A percentile compares a stretch with the other conserved stretches of the same genome.
Conservation (phyloP, 2,888 invertebrate genomes). For the Chelonus formosanus region DNA sequence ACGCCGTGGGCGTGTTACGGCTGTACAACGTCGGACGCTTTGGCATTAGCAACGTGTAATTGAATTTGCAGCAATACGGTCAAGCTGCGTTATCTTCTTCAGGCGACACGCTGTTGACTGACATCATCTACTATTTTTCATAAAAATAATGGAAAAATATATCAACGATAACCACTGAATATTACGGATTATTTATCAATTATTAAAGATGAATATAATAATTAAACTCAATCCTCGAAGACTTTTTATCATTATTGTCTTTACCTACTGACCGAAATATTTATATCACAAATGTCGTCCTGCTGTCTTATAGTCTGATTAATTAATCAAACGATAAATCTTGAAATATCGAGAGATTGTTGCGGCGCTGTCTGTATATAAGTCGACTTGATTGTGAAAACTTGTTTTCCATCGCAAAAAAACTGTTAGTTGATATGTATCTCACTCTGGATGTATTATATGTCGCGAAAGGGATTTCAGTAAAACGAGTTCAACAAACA, state of each 20-base stretch:
- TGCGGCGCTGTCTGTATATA: neutral
- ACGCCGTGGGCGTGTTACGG: slow-evolving; percentile 45
- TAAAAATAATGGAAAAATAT: neutral
- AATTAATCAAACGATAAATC: slow-evolving; percentile 26
- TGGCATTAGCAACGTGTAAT: slow-evolving; percentile 46
- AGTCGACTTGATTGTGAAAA: slow-evolving; percentile 12
- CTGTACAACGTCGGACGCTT: slow-evolving; percentile 40
- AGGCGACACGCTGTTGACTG: slow-evolving; percentile 36
- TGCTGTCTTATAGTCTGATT: slow-evolving; percentile 23
- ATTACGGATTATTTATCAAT: too few relatives aligned
- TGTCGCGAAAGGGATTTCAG: slow-evolving; percentile 8
- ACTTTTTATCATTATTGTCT: neutral
- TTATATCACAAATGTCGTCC: slow-evolving; percentile 12
- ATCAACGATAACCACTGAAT: too few relatives aligned
- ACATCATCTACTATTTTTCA: slow-evolving; percentile 2
- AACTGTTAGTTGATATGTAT: slow-evolving; percentile 17
- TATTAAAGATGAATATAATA: too few relatives aligned
- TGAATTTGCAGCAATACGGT: slow-evolving; percentile 45
- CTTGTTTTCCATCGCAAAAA: slow-evolving; percentile 10
- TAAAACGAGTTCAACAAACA: slow-evolving; percentile 9
- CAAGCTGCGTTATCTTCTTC: slow-evolving; percentile 42
- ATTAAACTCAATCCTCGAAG: too few relatives aligned
- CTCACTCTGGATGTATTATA: slow-evolving; percentile 10
- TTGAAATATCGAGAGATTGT: slow-evolving; percentile 14
- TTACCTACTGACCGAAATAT: slow-evolving; percentile 14